These are phyloP conservation scores for Apostichopus californicus DNA, from an alignment of 35 echinoderm and acorn worm species.

Conservation along the genomic window DNA sequence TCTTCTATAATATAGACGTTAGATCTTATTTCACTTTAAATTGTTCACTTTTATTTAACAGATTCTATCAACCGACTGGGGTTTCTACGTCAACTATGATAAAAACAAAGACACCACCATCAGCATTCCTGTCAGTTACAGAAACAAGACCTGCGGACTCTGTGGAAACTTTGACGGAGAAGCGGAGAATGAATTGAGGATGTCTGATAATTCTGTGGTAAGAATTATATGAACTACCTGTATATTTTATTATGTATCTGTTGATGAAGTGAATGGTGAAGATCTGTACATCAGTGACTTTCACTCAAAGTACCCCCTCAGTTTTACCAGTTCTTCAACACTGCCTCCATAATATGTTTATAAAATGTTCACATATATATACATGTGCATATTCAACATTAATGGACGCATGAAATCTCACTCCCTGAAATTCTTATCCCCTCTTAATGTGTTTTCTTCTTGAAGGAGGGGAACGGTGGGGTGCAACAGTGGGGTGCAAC, in stretches of 20 bases:
- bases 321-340: too few relatives aligned
- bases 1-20: too few relatives aligned
- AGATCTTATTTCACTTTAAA: not conserved
- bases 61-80: conserved; percentile 34
- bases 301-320: too few relatives aligned
- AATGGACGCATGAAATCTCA: too few relatives aligned
- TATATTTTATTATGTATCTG: not conserved
- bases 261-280: not conserved
- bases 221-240: not conserved
- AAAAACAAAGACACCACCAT: conserved; percentile 40
- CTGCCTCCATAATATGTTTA: too few relatives aligned
- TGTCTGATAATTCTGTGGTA: conserved; percentile 16
- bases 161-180: conserved; percentile 83
- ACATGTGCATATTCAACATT: too few relatives aligned
- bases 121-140: conserved; percentile 43
- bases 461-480: too few relatives aligned
- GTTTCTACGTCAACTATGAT: conserved; percentile 44
- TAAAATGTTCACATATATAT: too few relatives aligned
- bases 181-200: conserved; percentile 34
- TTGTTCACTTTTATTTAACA: not conserved
- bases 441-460: too few relatives aligned
- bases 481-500: too few relatives aligned
- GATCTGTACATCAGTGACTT: too few relatives aligned
- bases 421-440: too few relatives aligned
- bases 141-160: conserved; percentile 67